Percentiles rank a stretch among this genome's conserved stretches.
These are phyloP conservation scores for Dipodomys ordii DNA, from an alignment of 2,113 vertebrate species.

Conservation along the genomic window DNA sequence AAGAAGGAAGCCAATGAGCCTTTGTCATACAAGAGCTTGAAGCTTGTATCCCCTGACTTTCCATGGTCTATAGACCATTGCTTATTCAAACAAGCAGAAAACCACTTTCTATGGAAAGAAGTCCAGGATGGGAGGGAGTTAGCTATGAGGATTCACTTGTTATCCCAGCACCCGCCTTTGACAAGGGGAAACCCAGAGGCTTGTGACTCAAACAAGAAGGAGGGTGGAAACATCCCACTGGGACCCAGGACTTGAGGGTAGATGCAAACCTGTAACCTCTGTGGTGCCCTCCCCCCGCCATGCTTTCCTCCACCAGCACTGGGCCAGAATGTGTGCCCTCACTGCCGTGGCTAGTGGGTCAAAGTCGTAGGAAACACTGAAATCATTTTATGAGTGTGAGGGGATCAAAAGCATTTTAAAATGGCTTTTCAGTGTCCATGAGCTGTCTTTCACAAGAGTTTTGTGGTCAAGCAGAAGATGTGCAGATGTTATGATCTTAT, in stretches of 20 bases:
- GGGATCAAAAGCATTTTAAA: not conserved
- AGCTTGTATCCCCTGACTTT: constrained; percentile 8
- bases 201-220: not conserved
- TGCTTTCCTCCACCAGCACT: not conserved
- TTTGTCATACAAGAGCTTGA: not conserved
- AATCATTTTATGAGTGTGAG: not conserved
- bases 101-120: not conserved
- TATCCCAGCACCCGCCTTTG: not conserved
- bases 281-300: not conserved
- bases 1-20: not conserved
- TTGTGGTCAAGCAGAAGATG: constrained; percentile 44
- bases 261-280: not conserved
- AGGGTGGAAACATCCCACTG: not conserved
- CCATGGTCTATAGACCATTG: not conserved
- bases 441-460: constrained; percentile 33
- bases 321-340: not conserved
- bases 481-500: not conserved
- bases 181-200: not conserved
- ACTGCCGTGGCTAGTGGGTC: not conserved
- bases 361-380: not conserved
- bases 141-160: not conserved
- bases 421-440: not conserved
- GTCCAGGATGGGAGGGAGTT: too few relatives aligned
- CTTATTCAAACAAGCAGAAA: constrained; percentile 24
- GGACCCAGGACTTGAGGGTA: not conserved